phyloP scores from a whole-genome alignment of 2,113 vertebrate genomes.

The Petromus typicus region DNA sequence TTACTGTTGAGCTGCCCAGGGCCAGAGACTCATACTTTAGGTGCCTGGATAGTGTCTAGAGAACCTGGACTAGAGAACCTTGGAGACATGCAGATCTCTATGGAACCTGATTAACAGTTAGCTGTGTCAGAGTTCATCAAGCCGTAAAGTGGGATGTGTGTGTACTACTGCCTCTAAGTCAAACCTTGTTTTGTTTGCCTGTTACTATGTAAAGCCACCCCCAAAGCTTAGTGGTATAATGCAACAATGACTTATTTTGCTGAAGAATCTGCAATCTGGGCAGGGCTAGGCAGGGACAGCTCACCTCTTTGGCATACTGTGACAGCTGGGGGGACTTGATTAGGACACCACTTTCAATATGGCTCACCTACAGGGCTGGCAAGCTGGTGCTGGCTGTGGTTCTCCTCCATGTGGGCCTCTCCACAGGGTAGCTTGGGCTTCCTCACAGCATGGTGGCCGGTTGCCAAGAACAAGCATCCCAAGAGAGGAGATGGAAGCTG shows the following conservation, averaged over 20 bases:
- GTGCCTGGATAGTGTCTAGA: not conserved
- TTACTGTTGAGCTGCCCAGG: not conserved
- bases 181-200: conserved; percentile 5
- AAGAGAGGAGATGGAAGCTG: conserved; percentile 45
- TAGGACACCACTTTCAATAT: conserved; percentile 40
- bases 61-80: not conserved
- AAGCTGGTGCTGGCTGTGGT: conserved; percentile 41
- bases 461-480: conserved; percentile 65
- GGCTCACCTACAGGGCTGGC: conserved; percentile 30
- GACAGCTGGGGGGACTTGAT: not conserved
- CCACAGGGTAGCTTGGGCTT: conserved; percentile 65
- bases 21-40: conserved; percentile 16
- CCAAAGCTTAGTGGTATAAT: conserved; percentile 31
- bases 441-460: conserved; percentile 63
- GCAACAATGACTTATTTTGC: conserved; percentile 45
- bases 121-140: conserved; percentile 23
- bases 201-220: not conserved
- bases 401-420: conserved; percentile 58
- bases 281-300: not conserved
- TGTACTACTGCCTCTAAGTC: not conserved
- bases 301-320: not conserved
- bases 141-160: not conserved
- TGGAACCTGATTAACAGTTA: conserved; percentile 4
- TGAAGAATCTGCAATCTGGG: conserved; percentile 29
- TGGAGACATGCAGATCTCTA: conserved; percentile 10